Conservation (phyloP, 2,797 vertebrate genomes). For the Pipistrellus nathusii region DNA sequence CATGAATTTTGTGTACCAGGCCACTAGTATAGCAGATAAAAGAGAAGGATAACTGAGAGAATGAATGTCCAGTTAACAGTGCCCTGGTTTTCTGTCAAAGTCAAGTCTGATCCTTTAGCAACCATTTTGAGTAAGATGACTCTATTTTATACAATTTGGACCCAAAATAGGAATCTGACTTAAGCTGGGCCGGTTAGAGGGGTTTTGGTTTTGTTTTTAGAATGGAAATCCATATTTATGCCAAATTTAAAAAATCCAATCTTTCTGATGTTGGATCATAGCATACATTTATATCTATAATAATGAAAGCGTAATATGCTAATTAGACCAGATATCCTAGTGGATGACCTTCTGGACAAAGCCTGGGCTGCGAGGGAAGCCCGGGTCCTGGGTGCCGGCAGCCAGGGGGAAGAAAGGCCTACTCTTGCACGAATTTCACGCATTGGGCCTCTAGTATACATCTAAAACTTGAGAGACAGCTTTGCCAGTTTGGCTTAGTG, state of each 20-base stretch:
- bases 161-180: neutral
- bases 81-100: neutral
- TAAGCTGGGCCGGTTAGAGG: neutral
- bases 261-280: neutral
- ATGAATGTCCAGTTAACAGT: neutral
- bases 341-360: no score
- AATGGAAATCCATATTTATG: neutral
- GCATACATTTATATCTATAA: neutral
- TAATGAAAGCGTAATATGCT: no score
- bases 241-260: neutral
- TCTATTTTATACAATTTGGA: conserved; percentile 15
- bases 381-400: no score
- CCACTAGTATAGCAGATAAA: neutral
- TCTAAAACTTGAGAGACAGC: neutral
- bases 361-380: no score
- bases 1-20: no score
- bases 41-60: neutral
- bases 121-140: conserved; percentile 29
- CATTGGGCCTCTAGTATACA: neutral
- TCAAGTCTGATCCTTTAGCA: neutral
- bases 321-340: no score
- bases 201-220: neutral
- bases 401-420: no score
- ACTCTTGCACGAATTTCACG: no score
- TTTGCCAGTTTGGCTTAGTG: no score